phyloP scores from a whole-genome alignment of 1,140 invertebrate genomes.

The Dendrolimus punctatus region DNA sequence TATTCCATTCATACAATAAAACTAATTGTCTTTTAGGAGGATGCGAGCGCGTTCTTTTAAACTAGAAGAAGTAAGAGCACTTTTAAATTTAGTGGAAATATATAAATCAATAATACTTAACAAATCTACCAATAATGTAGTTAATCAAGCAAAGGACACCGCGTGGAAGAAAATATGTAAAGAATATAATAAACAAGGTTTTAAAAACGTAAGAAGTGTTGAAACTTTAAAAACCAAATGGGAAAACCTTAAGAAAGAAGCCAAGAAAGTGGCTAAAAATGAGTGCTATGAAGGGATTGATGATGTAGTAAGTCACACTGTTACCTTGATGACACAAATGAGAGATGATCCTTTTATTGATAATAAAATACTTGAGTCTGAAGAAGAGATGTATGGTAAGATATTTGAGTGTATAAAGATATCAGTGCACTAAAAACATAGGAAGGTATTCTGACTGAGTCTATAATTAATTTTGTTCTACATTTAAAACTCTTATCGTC shows the following conservation, averaged over 20 bases:
- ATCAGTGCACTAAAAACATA: no score
- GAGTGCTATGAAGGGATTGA: constrained; percentile 22
- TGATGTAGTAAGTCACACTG: constrained; percentile 33
- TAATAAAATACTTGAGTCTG: constrained; percentile 11
- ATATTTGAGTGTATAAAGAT: background rate
- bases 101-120: constrained; percentile 47
- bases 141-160: constrained; percentile 39
- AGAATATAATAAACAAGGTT: constrained; percentile 38
- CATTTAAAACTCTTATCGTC: no score
- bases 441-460: no score
- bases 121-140: constrained; percentile 34
- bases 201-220: constrained; percentile 29
- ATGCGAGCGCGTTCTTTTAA: constrained; percentile 40
- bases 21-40: constrained; percentile 13
- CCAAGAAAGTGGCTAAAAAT: constrained; percentile 39
- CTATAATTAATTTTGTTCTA: no score
- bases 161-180: constrained; percentile 47
- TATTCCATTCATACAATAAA: no score
- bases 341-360: constrained; percentile 14
- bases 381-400: constrained; percentile 28
- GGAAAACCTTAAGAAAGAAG: constrained; percentile 51
- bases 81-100: constrained; percentile 42
- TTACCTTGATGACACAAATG: constrained; percentile 30
- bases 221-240: constrained; percentile 54
- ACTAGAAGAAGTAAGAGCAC: constrained; percentile 34